A percentile compares a stretch with the other conserved stretches of the same genome.
These are phyloP conservation scores for Microtus montanus DNA, from an alignment of 2,113 vertebrate species.

Conservation along the genomic window DNA sequence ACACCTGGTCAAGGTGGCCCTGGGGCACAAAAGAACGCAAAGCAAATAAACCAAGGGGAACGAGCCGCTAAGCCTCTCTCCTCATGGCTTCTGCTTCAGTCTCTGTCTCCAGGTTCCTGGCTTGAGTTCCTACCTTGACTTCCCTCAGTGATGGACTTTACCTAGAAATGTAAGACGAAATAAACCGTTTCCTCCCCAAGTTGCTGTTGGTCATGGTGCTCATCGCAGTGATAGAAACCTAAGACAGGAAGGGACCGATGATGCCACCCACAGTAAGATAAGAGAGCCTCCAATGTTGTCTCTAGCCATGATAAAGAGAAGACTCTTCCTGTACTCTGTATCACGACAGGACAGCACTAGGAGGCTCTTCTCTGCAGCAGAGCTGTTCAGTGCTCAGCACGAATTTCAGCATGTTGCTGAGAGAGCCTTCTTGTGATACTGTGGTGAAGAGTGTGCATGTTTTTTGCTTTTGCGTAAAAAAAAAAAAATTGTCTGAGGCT, in stretches of 20 bases:
- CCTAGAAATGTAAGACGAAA: too few relatives aligned
- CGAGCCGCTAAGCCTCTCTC: background rate
- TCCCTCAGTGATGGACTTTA: too few relatives aligned
- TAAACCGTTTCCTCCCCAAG: too few relatives aligned
- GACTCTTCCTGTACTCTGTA: background rate
- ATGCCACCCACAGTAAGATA: background rate
- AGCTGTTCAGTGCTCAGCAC: background rate
- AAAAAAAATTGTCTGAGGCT: too few relatives aligned
- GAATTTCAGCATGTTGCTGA: too few relatives aligned
- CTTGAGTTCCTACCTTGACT: too few relatives aligned
- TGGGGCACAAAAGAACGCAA: background rate
- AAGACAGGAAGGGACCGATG: background rate
- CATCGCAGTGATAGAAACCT: background rate
- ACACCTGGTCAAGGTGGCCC: background rate
- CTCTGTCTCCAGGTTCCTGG: too few relatives aligned
- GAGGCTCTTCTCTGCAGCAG: background rate
- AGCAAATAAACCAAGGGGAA: background rate
- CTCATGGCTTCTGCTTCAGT: background rate
- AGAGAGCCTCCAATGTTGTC: background rate
- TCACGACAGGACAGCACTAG: background rate
- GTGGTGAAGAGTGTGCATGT: too few relatives aligned
- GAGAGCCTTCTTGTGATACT: too few relatives aligned
- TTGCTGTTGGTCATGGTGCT: background rate
- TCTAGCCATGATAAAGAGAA: background rate
- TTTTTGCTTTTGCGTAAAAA: too few relatives aligned